Evolutionary conservation across 30 jellyfish, hydroid and myxozoan genomes (phyloP).

Genomic region (Haliclystus octoradiatus): DNA sequence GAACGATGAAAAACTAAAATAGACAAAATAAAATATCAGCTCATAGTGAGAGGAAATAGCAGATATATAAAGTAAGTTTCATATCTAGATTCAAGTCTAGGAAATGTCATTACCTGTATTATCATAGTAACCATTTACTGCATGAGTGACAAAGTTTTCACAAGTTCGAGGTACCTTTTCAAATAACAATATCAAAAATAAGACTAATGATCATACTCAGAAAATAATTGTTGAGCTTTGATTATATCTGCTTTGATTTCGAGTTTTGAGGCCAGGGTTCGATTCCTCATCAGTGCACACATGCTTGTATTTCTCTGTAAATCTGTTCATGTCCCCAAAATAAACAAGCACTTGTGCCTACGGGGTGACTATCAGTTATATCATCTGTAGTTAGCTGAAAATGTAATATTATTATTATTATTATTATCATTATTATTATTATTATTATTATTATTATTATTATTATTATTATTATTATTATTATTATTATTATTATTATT

Average conservation of each 20-base stretch:
- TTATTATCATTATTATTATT: constrained; percentile 1
- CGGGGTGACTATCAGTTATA: no score
- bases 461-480: background rate
- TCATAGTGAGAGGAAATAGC: background rate
- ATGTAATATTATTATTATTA: no score
- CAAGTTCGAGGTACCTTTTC: constrained; percentile 87
- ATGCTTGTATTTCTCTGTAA: no score
- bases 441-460: background rate
- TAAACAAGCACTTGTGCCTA: no score
- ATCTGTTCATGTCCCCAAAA: no score
- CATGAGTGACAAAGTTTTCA: constrained; percentile 71
- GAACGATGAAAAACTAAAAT: constrained; percentile 58
- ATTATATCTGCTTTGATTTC: no score
- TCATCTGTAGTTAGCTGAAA: no score
- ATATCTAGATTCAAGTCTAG: background rate
- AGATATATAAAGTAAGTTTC: background rate
- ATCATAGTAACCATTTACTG: constrained; percentile 61
- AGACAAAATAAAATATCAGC: background rate
- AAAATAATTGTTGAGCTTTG: no score
- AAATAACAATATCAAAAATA: no score
- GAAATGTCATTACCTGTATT: constrained; percentile 33
- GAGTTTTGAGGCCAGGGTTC: no score
- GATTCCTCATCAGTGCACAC: no score
- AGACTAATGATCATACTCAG: no score
- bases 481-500: background rate